Base-by-base conservation (phyloP, 2,888 invertebrate genomes). In the Tinea pellionella region DNA sequence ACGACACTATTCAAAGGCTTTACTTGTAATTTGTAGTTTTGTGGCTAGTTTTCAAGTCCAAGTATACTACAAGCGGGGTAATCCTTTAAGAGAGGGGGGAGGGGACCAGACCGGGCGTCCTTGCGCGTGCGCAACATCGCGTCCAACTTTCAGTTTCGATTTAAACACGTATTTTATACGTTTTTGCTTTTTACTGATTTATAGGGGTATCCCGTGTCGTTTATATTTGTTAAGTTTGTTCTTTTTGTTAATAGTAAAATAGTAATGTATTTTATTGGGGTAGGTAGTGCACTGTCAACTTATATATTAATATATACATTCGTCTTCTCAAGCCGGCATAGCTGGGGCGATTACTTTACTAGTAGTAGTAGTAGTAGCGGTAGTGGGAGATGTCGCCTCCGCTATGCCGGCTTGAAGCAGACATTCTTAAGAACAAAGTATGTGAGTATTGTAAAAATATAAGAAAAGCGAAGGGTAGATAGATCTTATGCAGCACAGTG, bases 91-190 rank as follows among this genome's bases (percentile, higher is more conserved):
- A 7, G 51, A 15, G 51, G 53, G 2, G 47, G 9, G 18, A 2
- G n/a, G 47, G 18, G 19, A 56, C 61, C 61, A 61, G 67, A 80
- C 80, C 75, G 74, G 84, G 65, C 78, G 84, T 81, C 85, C 84
- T 85, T 84, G 80, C 69, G 69, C 57, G 19, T 57, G 57, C 57
- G 53, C 53, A 24, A 9, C 24, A 19, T 53, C 24, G 24, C 62
- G 61, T 67, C 32, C 77, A 80, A 84, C 85, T 86, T 78, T 85
- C 83, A 63, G 77, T 85, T 83, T 84, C 82, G 66, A 70, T 70
- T 64, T 67, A 64, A 55, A 24, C 24, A 24, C 18, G 55, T 55
- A 55, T 55, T 15, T 47, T 37, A 37, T 37, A 37, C 37, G 37
- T 37, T 37, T 37, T 37, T 37, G 37, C 37, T 37, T 37, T 37